phyloP scores from a whole-genome alignment of 1,140 invertebrate species.

The Drosophila orosa region DNA sequence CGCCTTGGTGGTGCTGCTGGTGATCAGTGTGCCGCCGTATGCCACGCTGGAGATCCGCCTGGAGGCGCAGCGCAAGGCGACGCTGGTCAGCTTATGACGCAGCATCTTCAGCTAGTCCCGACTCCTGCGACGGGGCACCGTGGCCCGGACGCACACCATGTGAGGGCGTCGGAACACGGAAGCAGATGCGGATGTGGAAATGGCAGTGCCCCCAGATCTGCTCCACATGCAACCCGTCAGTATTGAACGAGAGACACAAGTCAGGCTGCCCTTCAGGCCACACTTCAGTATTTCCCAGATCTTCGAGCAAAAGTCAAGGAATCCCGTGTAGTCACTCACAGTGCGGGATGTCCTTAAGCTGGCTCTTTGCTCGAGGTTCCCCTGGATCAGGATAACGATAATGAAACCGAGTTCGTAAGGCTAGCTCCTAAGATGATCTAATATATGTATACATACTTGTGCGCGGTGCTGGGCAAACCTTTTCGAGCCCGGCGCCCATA shows the following conservation, averaged over 20 bases:
- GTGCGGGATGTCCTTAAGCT: no score
- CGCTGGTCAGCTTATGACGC: slow-evolving; percentile 82
- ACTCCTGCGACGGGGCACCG: slow-evolving; percentile 58
- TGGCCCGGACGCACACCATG: slow-evolving; percentile 80
- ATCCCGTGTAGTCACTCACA: not conserved
- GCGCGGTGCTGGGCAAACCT: not conserved
- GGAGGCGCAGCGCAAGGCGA: slow-evolving; percentile 82
- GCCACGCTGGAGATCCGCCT: slow-evolving; percentile 83
- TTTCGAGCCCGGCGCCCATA: not conserved
- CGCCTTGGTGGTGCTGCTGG: slow-evolving; percentile 81
- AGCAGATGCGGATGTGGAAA: slow-evolving; percentile 11
- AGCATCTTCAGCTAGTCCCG: slow-evolving; percentile 83
- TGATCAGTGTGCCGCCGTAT: slow-evolving; percentile 84
- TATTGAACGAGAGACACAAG: slow-evolving; percentile 42
- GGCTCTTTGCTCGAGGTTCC: not conserved
- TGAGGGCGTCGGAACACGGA: slow-evolving; percentile 35
- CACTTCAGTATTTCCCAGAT: slow-evolving; percentile 31
- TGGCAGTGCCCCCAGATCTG: slow-evolving; percentile 16
- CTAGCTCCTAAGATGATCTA: slow-evolving; percentile 26
- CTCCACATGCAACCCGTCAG: slow-evolving; percentile 28
- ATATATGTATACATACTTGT: slow-evolving; percentile 4
- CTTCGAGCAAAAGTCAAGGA: slow-evolving; percentile 1
- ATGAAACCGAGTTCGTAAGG: slow-evolving; percentile 4
- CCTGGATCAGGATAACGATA: not conserved
- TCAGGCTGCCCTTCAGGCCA: slow-evolving; percentile 14